Evolutionary conservation across 2,888 invertebrate genomes (phyloP), one percentile per base, ranked within the genome.

Genomic region (Axea sp.): DNA sequence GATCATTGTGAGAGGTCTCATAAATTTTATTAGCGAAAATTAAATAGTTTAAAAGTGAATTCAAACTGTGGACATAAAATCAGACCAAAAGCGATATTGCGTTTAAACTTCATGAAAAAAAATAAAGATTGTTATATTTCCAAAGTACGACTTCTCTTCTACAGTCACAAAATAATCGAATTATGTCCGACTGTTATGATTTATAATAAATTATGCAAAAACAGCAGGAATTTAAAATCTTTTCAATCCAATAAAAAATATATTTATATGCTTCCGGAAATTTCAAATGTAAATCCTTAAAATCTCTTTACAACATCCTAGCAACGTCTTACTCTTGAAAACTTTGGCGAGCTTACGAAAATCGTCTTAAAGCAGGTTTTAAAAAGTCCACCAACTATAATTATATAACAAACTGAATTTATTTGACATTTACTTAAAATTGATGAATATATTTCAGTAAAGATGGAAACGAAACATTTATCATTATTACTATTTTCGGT

Each of bases 331-430:
- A 15, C 31, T 12, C 17, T 15, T 19, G 17, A n/a, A 47, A 33
- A 47, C 31, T 47, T 31, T 6, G 7, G 7, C 5, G 19, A 47
- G 17, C 19, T 31, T 47, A 47, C n/a, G n/a, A 15, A 22, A 47
- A 31, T 47, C 47, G 47, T 22, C 47, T 47, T 47, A 47, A 47
- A 47, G n/a, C 11, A 31, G 31, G 31, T 47, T 47, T 31, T 28
- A 3, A 9, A 12, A 26, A 26, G 26, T 43, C 26, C 14, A 7
- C 3, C 14, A 39, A 5, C 6, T 22, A 15, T 22, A 22, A 39
- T 19, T 22, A 11, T 39, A 19, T 11, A 19, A 39, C 8, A 11
- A 22, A 37, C 6, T 37, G 12, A 37, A n/a, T n/a, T n/a, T n/a
- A 37, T 33, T 33, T 33, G 1, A 33, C 14, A 33, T 8, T 35